These are phyloP conservation scores for Nephrotoma flavescens DNA, from an alignment of 2,888 invertebrate species.

Conservation along the genomic window DNA sequence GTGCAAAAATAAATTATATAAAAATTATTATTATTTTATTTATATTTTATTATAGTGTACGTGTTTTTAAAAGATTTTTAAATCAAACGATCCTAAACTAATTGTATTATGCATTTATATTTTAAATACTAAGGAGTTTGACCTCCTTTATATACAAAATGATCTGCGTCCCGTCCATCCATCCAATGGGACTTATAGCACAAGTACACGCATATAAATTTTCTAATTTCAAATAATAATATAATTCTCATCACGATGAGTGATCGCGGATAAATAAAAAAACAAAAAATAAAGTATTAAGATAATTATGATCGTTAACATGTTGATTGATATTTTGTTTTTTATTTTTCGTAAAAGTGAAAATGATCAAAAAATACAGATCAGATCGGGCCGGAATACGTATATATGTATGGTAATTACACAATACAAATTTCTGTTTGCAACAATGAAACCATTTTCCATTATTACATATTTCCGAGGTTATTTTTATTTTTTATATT, in stretches of 20 bases:
- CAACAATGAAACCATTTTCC: not conserved
- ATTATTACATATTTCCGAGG: not conserved
- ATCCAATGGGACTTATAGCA: not conserved
- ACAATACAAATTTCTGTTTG: not conserved
- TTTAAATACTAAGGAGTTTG: not conserved
- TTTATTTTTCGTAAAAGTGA: not conserved
- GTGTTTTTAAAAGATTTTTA: conserved; percentile 4
- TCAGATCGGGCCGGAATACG: not conserved
- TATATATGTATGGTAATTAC: not conserved
- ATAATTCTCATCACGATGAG: not conserved
- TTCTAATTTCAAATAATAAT: not conserved
- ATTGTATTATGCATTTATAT: not conserved
- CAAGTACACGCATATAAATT: not conserved
- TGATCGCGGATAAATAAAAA: not conserved
- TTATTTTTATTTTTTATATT: not conserved
- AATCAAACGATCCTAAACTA: conserved; percentile 4
- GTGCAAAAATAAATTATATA: not conserved
- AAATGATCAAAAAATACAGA: not conserved
- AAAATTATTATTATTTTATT: not conserved
- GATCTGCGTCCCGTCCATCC: not conserved
- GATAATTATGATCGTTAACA: not conserved
- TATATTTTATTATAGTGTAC: not conserved
- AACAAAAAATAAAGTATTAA: not conserved
- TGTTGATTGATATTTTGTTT: not conserved
- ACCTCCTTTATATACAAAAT: not conserved